These are phyloP conservation scores for Halyomorpha halys DNA, from an alignment of 1,140 invertebrate genomes.

Conservation along the genomic window DNA sequence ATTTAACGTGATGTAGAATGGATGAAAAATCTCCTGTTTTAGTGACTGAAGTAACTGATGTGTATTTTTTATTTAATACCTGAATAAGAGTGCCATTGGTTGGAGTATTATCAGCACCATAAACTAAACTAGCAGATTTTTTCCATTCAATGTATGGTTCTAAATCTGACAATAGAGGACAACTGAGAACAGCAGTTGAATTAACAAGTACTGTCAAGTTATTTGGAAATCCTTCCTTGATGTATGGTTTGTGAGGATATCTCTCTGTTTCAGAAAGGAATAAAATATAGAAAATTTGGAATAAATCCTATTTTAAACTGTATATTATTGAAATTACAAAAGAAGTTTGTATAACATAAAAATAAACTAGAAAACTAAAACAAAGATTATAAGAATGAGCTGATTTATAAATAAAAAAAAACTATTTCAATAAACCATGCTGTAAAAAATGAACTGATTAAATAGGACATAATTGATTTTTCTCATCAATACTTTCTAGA, in stretches of 20 bases:
- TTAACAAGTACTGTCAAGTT: constrained; percentile 65
- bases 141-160: constrained; percentile 68
- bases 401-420: too few relatives aligned
- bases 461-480: too few relatives aligned
- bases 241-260: constrained; percentile 65
- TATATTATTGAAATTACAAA: too few relatives aligned
- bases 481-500: too few relatives aligned
- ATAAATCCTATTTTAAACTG: too few relatives aligned
- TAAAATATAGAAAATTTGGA: constrained; percentile 8
- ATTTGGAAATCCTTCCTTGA: constrained; percentile 62
- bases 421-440: too few relatives aligned
- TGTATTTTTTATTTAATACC: constrained; percentile 22
- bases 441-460: too few relatives aligned
- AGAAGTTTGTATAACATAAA: too few relatives aligned
- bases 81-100: constrained; percentile 40
- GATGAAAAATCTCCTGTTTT: not conserved
- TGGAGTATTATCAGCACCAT: constrained; percentile 42
- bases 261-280: constrained; percentile 44
- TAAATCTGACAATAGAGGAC: constrained; percentile 59
- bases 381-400: too few relatives aligned
- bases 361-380: too few relatives aligned
- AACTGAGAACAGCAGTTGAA: constrained; percentile 57
- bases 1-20: too few relatives aligned
- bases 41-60: constrained; percentile 19
- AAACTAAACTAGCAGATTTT: constrained; percentile 39